Conservation (phyloP, 2,113 vertebrate genomes). For the Falcunculus frontatus region DNA sequence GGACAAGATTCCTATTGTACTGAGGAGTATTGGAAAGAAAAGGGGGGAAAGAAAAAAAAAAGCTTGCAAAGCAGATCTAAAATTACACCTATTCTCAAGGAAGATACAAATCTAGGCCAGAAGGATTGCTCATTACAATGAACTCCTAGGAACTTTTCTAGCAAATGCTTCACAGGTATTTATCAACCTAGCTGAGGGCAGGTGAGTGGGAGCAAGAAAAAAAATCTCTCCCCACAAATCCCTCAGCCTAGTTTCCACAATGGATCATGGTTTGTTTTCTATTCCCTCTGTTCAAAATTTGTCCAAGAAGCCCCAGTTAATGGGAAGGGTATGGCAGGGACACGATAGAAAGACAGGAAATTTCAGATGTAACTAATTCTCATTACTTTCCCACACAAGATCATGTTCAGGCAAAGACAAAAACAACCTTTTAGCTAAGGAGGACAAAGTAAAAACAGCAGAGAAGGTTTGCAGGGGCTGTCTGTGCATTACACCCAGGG, state of each 20-base stretch:
- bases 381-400: background rate
- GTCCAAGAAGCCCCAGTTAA: background rate
- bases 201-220: background rate
- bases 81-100: slow-evolving; percentile 78
- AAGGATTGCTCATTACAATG: slow-evolving; percentile 70
- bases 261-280: background rate
- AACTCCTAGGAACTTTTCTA: slow-evolving; percentile 62
- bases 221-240: background rate
- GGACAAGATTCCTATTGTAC: slow-evolving; percentile 69
- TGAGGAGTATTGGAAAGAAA: slow-evolving; percentile 43
- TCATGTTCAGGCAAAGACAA: background rate
- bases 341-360: background rate
- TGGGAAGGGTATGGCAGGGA: background rate
- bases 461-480: background rate
- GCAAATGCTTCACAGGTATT: slow-evolving; percentile 58
- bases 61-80: slow-evolving; percentile 70
- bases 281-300: background rate
- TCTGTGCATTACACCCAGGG: background rate
- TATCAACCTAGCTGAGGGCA: slow-evolving; percentile 35
- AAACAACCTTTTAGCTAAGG: background rate
- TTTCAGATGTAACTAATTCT: background rate
- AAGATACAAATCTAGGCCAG: slow-evolving; percentile 77
- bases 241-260: background rate
- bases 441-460: background rate
- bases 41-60: slow-evolving; percentile 15